phyloP scores from a whole-genome alignment of 2,113 vertebrate genomes.

The Perca fluviatilis region DNA sequence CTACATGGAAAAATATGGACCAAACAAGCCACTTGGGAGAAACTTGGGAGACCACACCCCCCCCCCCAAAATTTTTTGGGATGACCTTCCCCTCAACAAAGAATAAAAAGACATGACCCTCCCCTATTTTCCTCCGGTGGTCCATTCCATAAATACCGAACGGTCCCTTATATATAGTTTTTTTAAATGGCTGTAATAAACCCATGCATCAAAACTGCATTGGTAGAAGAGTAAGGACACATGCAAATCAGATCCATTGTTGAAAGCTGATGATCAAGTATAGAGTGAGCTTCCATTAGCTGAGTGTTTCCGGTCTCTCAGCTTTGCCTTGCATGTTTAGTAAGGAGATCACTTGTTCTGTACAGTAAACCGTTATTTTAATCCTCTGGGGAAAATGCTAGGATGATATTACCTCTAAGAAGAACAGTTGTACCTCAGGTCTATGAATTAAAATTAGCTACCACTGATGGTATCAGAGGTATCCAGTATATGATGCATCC shows the following conservation, averaged over 20 bases:
- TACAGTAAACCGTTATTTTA: not conserved
- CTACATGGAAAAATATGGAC: too few species aligned
- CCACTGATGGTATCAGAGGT: not conserved
- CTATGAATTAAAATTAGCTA: constrained; percentile 19
- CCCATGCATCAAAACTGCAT: not conserved
- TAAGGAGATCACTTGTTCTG: not conserved
- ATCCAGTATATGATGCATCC: not conserved
- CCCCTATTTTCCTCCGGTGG: too few species aligned
- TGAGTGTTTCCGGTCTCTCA: constrained; percentile 4
- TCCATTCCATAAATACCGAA: too few species aligned
- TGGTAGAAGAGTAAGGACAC: constrained; percentile 15
- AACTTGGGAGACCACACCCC: too few species aligned
- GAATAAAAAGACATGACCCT: too few species aligned
- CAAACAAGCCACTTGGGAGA: too few species aligned
- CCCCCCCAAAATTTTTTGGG: too few species aligned
- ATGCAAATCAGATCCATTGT: constrained; percentile 33
- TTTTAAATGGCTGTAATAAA: not conserved
- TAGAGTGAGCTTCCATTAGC: not conserved
- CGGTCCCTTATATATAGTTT: not conserved
- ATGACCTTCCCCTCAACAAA: too few species aligned
- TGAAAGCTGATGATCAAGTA: not conserved
- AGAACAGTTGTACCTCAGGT: not conserved
- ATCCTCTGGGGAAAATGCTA: not conserved
- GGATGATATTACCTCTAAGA: constrained; percentile 10
- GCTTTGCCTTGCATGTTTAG: constrained; percentile 2